Base-by-base conservation (phyloP, 1,140 invertebrate genomes). In the Drosophila insularis region DNA sequence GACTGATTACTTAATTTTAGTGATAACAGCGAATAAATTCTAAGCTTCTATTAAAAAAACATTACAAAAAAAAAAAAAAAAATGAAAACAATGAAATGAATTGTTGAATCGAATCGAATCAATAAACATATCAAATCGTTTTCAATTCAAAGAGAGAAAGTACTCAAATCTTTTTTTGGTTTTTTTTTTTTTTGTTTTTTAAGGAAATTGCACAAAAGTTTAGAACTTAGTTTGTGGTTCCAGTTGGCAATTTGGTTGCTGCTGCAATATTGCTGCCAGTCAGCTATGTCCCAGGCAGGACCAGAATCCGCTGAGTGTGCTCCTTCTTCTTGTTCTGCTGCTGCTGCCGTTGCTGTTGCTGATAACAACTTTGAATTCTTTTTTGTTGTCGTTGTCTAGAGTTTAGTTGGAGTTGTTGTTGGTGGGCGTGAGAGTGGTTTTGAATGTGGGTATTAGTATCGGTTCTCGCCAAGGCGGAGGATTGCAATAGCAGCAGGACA, bases 1-100 rank as follows among this genome's bases (percentile, higher is more conserved):
- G 35, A 60, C 59, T 64, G 65, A 35, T 74, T 78, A 64, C 74
- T 81, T 81, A 81, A 81, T 74, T 50, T 74, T 81, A 81, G 65
- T 77, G 74, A 80, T 78, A 81, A 81, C 71, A 63, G 66, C 55
- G 43, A 66, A 81, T 72, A 64, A 65, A 72, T 54, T 67, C 59
- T 58, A 37, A 39, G 43, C 43, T 11, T 50, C 17, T 17, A 46
- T 46, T 46, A 59, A 63, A 32, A 32, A 71, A 19, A 40, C 35
- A 60, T 46, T 35, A 27, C n/a, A 6, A 31, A 14, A 32, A 13
- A 53, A 50, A 61, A 67, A 14, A 17, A 46, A 54, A 62, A 17
- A 43, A 71, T 17, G 17, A 14, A 23, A 43, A 19, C 2, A 23
- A n/a, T n/a, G 10, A 37, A 37, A 37, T 35, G 32, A 37, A 37